Conservation (phyloP, 2,113 vertebrate species). For the Gymnorhina tibicen region DNA sequence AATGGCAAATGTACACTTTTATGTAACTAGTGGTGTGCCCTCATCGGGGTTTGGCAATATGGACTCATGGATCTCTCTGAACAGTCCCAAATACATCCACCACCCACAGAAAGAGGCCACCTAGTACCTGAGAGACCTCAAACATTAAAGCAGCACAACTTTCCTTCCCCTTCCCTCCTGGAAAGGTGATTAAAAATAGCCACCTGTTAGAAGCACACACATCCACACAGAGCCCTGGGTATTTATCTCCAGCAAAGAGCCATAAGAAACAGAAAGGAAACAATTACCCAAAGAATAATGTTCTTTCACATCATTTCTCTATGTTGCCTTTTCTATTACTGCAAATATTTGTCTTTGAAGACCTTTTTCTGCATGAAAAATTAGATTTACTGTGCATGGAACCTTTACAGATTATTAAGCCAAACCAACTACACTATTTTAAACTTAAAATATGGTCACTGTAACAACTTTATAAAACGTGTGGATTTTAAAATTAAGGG, state of each 20-base stretch:
- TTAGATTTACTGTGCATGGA: background rate
- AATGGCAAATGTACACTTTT: background rate
- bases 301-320: background rate
- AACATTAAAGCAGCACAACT: background rate
- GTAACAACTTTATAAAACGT: background rate
- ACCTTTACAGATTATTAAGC: background rate
- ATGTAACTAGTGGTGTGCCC: background rate
- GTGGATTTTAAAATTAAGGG: background rate
- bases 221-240: background rate
- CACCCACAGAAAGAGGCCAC: background rate
- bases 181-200: background rate
- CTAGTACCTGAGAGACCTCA: background rate
- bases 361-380: background rate
- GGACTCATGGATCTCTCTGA: background rate
- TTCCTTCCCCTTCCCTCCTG: background rate
- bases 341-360: conserved; percentile 35
- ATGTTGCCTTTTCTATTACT: background rate
- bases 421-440: background rate
- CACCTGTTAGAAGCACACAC: background rate
- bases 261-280: background rate
- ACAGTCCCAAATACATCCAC: background rate
- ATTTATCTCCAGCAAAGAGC: background rate
- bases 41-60: background rate
- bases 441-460: background rate
- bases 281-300: background rate